Base-by-base conservation (phyloP, 1,140 invertebrate genomes). In the Phymorhynchus buccinoides region DNA sequence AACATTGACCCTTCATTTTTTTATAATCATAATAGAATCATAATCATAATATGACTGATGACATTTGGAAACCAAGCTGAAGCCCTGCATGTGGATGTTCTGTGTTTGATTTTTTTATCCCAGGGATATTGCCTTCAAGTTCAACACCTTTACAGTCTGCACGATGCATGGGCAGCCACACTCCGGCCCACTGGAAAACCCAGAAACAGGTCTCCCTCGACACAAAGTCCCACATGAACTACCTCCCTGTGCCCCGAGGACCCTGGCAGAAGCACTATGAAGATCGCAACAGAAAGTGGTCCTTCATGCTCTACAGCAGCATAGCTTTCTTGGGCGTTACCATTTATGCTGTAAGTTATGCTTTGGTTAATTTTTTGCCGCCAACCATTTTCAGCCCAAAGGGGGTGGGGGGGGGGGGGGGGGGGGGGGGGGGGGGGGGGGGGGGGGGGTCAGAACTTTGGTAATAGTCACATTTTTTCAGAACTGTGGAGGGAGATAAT, bases 211-310 rank as follows among this genome's bases (percentile, higher is more conserved):
- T 91, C 35, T 86, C 82, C 27, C 42, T 83, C 48, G 88, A 88
- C 32, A 81, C 88, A 56, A 87, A 88, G 80, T 85, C 78, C 41
- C 87, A 88, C 62, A 88, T 91, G 87, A 83, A 91, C 66, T 83
- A 77, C 73, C 42, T 89, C 37, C 91, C 90, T 52, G 86, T 88
- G 18, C 90, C 91, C 16, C 52, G 89, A 84, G 91, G 91, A 7
- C 90, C 88, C 16, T 92, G 91, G 91, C 85, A 92, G 66, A 88
- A 90, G 39, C 68, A 75, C n/a, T 89, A 88, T 41, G 71, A 80
- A 7, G 78, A 86, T 9, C 81, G 48, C n/a, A 86, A 88, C 37
- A 41, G 35, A 6, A 88, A 85, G 78, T 79, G 80, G 56, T 89
- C 87, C 41, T 80, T 88, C n/a, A 83, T 87, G 68, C 77, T 83